phyloP scores from a whole-genome alignment of 2,797 vertebrate species.

The Glyptemys insculpta region DNA sequence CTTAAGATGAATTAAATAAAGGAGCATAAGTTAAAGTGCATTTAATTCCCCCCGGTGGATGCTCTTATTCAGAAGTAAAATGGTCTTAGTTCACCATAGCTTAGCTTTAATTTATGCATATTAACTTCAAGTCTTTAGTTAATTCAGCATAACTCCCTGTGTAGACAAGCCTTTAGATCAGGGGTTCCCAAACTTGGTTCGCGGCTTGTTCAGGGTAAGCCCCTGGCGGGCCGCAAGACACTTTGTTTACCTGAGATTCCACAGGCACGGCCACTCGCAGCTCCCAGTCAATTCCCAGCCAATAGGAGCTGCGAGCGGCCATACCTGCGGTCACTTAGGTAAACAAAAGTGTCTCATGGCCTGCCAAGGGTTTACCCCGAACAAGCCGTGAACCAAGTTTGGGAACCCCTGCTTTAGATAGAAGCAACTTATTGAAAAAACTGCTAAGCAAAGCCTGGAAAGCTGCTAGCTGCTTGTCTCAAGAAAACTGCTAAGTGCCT shows the following conservation, averaged over 20 bases:
- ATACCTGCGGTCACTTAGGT: too few relatives aligned
- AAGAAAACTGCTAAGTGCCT: not conserved
- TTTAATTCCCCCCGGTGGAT: not conserved
- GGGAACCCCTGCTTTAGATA: not conserved
- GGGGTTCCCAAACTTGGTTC: too few relatives aligned
- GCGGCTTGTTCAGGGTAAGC: too few relatives aligned
- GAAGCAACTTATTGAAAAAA: slow-evolving; percentile 45
- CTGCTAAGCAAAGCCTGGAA: not conserved
- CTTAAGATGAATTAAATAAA: not conserved
- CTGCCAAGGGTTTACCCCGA: too few relatives aligned
- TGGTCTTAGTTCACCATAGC: not conserved
- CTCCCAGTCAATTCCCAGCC: too few relatives aligned
- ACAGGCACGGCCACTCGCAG: too few relatives aligned
- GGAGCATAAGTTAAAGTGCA: not conserved
- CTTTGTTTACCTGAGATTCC: too few relatives aligned
- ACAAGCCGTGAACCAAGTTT: too few relatives aligned
- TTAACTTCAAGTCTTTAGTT: not conserved
- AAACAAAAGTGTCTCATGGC: too few relatives aligned
- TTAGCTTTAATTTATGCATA: not conserved
- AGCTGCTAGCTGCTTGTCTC: slow-evolving; percentile 43
- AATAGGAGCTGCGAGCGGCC: too few relatives aligned
- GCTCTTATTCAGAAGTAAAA: not conserved
- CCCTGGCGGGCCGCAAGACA: accelerated
- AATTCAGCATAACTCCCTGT: not conserved
- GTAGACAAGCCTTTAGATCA: not conserved